Percentiles rank a stretch among this genome's conserved stretches.
Evolutionary conservation across 2,797 vertebrate genomes (phyloP).

Genomic region (Pangasius krempfi): DNA sequence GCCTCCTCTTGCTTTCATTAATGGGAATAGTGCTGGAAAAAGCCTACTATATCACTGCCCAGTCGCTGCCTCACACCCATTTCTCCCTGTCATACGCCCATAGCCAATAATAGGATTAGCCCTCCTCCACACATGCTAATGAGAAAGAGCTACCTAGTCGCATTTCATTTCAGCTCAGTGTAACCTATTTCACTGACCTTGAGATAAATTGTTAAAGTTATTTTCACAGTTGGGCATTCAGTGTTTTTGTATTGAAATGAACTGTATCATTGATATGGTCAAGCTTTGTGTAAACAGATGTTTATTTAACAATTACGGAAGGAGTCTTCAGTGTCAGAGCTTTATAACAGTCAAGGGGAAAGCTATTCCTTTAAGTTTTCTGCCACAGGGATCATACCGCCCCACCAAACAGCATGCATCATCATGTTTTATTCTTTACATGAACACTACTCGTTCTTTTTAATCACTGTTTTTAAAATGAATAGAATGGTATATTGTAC

Average conservation of each 20-base stretch:
- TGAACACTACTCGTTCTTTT: background rate
- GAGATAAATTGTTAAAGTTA: slow-evolving; percentile 1
- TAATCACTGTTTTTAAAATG: background rate
- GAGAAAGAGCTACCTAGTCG: background rate
- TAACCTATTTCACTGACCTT: slow-evolving; percentile 33
- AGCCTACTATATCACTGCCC: slow-evolving; percentile 71
- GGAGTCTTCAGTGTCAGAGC: background rate
- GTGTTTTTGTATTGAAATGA: background rate
- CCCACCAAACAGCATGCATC: background rate
- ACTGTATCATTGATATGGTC: background rate
- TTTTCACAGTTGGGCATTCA: background rate
- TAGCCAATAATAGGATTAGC: slow-evolving; percentile 53
- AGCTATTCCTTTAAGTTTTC: background rate
- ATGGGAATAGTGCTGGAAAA: slow-evolving; percentile 57
- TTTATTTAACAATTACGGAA: background rate
- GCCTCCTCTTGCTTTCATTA: slow-evolving; percentile 66
- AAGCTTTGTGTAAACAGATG: background rate
- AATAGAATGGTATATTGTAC: background rate
- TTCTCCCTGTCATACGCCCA: slow-evolving; percentile 65
- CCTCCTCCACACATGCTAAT: slow-evolving; percentile 34
- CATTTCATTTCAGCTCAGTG: slow-evolving; percentile 1
- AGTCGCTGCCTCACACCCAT: slow-evolving; percentile 58
- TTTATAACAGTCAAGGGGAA: background rate
- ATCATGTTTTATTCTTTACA: background rate
- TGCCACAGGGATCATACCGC: background rate